Base-by-base conservation (phyloP, 2,113 vertebrate genomes). In the Anoura caudifer region DNA sequence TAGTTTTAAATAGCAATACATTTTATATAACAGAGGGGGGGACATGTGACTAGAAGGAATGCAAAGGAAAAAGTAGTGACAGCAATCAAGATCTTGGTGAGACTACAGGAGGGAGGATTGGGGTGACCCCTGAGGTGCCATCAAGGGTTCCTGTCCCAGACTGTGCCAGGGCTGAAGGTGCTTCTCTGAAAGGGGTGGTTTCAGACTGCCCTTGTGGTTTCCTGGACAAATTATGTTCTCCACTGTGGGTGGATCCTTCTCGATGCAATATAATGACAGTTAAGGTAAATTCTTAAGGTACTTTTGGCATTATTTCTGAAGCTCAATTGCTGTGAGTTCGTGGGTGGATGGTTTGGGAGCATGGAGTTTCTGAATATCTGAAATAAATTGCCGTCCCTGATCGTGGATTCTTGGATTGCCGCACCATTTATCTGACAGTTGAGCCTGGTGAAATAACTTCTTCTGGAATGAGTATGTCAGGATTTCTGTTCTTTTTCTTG, bases 301-400 rank as follows among this genome's bases (percentile, higher is more conserved):
- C 13, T 81, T 54, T 73, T 19, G 61, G 59, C 59, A 36, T 93
- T 38, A 77, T 24, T 91, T 81, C 77, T 70, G 65, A 77, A 72
- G 63, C 52, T 43, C 33, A 19, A 70, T 41, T 13, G 26, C 52
- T 59, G 4, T 84, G 59, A 52, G 59, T 56, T 50, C 45, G 38
- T 56, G 81, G 45, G 43, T 70, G 11, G 47, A 9, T 70, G 17
- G 33, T n/a, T 95, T 47, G 72, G 59, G 77, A 88, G 72, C 70
- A 52, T 77, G 45, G 76, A 52, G 83, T 80, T 96, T 91, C 69
- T 83, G 91, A 96, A 47, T 73, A 82, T 38, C 47, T 45, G 85
- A 87, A 77, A 22, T 70, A n/a, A 87, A 65, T 31, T 61, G 61
- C 52, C 15, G 7, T 59, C 15, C 24, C 67, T 75, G 12, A 3